Evolutionary conservation across 2,113 vertebrate species (phyloP).

Genomic region (Platycercus adscitus): DNA sequence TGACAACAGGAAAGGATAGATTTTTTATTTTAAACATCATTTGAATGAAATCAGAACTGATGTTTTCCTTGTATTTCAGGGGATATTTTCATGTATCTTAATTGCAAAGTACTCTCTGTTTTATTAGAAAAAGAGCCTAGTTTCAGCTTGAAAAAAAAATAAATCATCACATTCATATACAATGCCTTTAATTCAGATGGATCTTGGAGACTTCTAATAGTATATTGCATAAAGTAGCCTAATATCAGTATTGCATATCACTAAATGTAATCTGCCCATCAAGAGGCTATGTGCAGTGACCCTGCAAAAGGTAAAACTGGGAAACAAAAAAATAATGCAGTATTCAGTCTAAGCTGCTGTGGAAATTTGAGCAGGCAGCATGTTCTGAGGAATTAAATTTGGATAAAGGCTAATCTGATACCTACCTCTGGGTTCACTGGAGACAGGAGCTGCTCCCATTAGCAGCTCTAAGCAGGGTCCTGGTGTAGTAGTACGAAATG

Average conservation of each 20-base stretch:
- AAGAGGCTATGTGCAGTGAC: neutral
- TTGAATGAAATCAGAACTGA: neutral
- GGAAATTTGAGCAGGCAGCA: neutral
- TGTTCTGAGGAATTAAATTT: constrained; percentile 21
- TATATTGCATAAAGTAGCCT: neutral
- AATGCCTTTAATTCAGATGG: neutral
- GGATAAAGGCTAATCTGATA: neutral
- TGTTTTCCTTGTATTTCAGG: neutral
- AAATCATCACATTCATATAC: neutral
- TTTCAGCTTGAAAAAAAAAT: neutral
- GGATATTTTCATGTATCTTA: neutral
- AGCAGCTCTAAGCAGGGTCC: neutral
- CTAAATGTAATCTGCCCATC: neutral
- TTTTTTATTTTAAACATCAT: neutral
- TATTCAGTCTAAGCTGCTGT: neutral
- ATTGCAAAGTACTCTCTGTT: neutral
- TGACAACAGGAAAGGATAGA: neutral
- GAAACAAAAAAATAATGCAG: neutral
- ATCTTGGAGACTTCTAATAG: neutral
- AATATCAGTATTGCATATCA: neutral
- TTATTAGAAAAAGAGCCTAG: neutral
- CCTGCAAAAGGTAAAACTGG: neutral
- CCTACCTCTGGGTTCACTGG: neutral
- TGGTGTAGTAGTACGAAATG: neutral
- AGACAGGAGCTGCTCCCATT: neutral